Evolutionary conservation across 2,113 vertebrate genomes (phyloP).

Genomic region (Carassius auratus): DNA sequence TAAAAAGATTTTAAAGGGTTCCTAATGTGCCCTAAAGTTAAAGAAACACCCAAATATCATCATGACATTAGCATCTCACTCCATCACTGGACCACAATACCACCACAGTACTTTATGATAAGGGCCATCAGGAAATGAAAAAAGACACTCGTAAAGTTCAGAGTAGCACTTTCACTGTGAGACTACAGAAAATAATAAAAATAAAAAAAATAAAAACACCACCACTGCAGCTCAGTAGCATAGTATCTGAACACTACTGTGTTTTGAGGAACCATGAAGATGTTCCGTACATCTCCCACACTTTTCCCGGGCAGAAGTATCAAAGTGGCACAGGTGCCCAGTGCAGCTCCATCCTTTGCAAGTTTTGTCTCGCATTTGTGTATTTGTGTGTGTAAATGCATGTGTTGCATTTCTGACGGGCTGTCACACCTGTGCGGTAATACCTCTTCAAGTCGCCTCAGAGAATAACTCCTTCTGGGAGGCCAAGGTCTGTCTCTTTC

Average conservation of each 20-base stretch:
- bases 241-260: slow-evolving; percentile 2
- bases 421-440: slow-evolving; percentile 28
- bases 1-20: neutral
- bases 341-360: neutral
- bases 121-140: neutral
- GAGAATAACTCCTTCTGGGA: slow-evolving; percentile 38
- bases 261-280: neutral
- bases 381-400: neutral
- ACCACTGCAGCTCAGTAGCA: neutral
- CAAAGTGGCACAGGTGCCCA: slow-evolving; percentile 4
- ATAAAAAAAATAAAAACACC: neutral
- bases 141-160: neutral
- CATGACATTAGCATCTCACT: neutral
- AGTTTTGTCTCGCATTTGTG: slow-evolving; percentile 29
- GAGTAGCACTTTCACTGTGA: neutral
- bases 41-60: neutral
- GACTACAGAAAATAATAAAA: neutral
- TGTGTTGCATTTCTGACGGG: neutral
- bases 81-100: neutral
- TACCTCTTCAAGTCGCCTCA: slow-evolving; percentile 27
- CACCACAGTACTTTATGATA: neutral
- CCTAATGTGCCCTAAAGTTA: neutral
- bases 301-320: neutral
- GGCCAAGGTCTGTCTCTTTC: slow-evolving; percentile 51
- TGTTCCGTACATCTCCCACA: neutral